Conservation (phyloP, 2,888 invertebrate genomes). For the Germaria angustata region DNA sequence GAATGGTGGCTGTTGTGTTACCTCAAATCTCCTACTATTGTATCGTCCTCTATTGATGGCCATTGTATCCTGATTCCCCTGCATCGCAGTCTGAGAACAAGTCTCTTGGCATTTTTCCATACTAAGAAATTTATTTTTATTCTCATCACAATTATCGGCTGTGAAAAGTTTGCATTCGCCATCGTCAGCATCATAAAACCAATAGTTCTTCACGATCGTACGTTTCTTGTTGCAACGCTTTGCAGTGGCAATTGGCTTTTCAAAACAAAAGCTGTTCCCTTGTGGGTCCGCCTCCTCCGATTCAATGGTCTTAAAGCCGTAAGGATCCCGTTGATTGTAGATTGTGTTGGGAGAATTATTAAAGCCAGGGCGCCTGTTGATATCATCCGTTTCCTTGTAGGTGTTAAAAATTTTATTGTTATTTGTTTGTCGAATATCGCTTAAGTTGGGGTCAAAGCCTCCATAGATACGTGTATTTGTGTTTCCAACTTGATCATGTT, state of each 20-base stretch:
- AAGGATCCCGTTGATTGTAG: neutral
- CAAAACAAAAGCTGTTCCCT: slow-evolving; percentile 18
- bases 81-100: slow-evolving; percentile 53
- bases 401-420: neutral
- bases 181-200: slow-evolving; percentile 76
- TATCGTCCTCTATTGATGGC: slow-evolving; percentile 1
- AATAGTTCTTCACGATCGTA: slow-evolving; percentile 70
- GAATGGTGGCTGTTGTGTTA: slow-evolving; percentile 3
- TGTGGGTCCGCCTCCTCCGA: neutral
- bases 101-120: slow-evolving; percentile 72
- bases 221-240: slow-evolving; percentile 67
- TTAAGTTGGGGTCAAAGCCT: neutral
- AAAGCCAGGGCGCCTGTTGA: slow-evolving; percentile 6
- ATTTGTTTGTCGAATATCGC: neutral
- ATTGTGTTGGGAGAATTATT: neutral
- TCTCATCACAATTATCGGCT: slow-evolving; percentile 74
- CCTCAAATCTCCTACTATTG: neutral
- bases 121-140: slow-evolving; percentile 73
- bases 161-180: slow-evolving; percentile 75
- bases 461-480: slow-evolving; percentile 28
- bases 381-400: neutral
- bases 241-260: slow-evolving; percentile 19
- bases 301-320: slow-evolving; percentile 11
- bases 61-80: neutral
- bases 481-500: slow-evolving; percentile 6